These are phyloP conservation scores for Eupithecia abbreviata DNA, from an alignment of 2,888 invertebrate genomes.

Conservation along the genomic window DNA sequence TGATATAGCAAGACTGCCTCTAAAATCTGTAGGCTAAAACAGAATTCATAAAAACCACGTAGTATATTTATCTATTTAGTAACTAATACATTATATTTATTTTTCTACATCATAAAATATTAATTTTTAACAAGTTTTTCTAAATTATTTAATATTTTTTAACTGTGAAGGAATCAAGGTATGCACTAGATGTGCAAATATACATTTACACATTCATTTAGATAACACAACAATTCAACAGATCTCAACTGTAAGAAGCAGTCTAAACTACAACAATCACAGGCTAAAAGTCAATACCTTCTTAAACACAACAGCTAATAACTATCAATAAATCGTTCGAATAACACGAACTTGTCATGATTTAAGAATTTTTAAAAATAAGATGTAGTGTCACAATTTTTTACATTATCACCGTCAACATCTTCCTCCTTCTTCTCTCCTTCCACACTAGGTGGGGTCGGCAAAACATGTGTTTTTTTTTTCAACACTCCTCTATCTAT, in stretches of 20 bases:
- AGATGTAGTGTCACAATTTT: constrained; percentile 53
- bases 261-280: constrained; percentile 55
- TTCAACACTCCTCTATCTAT: too few species aligned
- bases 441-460: too few species aligned
- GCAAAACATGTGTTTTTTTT: too few species aligned
- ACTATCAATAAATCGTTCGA: constrained; percentile 47
- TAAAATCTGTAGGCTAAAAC: constrained; percentile 38
- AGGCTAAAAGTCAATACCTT: constrained; percentile 51
- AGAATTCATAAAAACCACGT: constrained; percentile 20
- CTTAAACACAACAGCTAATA: constrained; percentile 30
- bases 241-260: constrained; percentile 53
- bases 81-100: constrained; percentile 18
- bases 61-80: constrained; percentile 33
- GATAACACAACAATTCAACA: constrained; percentile 43
- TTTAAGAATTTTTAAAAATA: constrained; percentile 59
- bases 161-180: constrained; percentile 32
- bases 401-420: constrained; percentile 44
- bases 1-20: constrained; percentile 50
- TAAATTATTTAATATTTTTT: constrained; percentile 33
- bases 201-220: constrained; percentile 30
- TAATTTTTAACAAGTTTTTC: constrained; percentile 33
- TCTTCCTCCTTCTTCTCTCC: too few species aligned
- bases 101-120: constrained; percentile 37
- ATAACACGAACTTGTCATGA: constrained; percentile 50
- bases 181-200: constrained; percentile 21